phyloP scores from a whole-genome alignment of 2,797 vertebrate species.

The Channallabes apus region DNA sequence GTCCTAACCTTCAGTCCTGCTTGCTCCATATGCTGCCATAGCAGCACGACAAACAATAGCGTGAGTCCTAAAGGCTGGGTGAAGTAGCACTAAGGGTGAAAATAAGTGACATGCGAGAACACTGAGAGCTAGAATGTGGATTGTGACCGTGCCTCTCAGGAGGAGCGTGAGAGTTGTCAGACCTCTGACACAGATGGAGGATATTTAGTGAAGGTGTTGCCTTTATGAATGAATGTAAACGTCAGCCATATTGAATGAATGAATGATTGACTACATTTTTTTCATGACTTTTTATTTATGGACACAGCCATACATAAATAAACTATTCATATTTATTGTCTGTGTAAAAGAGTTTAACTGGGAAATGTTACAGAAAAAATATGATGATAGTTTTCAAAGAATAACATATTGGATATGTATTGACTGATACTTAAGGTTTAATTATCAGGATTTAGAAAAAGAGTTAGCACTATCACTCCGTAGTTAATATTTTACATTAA shows the following conservation, averaged over 20 bases:
- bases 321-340: neutral
- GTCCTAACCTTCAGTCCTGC: conserved; percentile 7
- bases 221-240: neutral
- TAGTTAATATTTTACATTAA: neutral
- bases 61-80: conserved; percentile 36
- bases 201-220: neutral
- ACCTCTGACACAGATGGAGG: conserved; percentile 44
- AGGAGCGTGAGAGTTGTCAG: conserved; percentile 48
- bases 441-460: neutral
- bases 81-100: conserved; percentile 53
- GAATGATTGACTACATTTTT: neutral
- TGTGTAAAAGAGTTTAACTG: neutral
- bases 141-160: conserved; percentile 2
- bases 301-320: neutral
- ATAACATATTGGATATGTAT: neutral
- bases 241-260: neutral
- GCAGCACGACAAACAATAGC: conserved; percentile 63
- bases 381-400: neutral
- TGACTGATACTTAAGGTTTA: neutral
- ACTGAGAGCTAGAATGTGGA: conserved; percentile 32
- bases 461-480: neutral
- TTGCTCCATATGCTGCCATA: conserved; percentile 52
- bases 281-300: neutral
- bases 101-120: conserved; percentile 59
- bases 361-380: neutral